Conservation (phyloP, 1,140 invertebrate species). For the Zaprionus vittiger region DNA sequence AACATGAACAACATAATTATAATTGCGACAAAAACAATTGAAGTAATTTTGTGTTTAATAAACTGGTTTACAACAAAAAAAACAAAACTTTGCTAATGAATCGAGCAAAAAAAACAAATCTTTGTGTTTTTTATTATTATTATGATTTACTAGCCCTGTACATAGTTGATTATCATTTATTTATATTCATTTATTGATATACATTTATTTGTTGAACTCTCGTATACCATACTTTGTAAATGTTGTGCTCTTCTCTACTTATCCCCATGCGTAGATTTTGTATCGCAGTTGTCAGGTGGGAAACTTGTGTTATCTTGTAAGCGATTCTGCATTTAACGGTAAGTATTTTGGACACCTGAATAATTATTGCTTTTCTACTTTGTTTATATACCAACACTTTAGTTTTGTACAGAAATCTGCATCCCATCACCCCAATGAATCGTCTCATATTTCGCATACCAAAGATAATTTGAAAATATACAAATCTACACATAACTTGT, state of each 20-base stretch:
- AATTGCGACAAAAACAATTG: slow-evolving; percentile 63
- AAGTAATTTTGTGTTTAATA: slow-evolving; percentile 82
- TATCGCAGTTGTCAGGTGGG: slow-evolving; percentile 10
- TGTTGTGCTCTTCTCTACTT: slow-evolving; percentile 57
- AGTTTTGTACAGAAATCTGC: slow-evolving; percentile 31
- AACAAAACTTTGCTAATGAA: slow-evolving; percentile 62
- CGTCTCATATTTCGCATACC: slow-evolving; percentile 59
- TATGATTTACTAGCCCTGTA: slow-evolving; percentile 43
- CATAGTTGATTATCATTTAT: slow-evolving; percentile 48
- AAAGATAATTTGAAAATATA: slow-evolving; percentile 63
- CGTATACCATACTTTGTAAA: slow-evolving; percentile 49
- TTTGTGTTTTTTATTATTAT: slow-evolving; percentile 69
- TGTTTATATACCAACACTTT: slow-evolving; percentile 9
- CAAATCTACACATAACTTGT: slow-evolving; percentile 37
- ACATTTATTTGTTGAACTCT: slow-evolving; percentile 40
- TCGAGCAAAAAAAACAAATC: slow-evolving; percentile 58
- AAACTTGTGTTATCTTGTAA: slow-evolving; percentile 48
- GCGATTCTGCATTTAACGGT: slow-evolving; percentile 50
- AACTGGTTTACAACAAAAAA: slow-evolving; percentile 61
- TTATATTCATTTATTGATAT: slow-evolving; percentile 18
- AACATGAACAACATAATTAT: slow-evolving; percentile 54
- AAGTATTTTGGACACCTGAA: slow-evolving; percentile 41
- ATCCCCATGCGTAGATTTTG: slow-evolving; percentile 47
- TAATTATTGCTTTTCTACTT: neutral
- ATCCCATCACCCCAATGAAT: slow-evolving; percentile 19